phyloP scores from a whole-genome alignment of 2,113 vertebrate species.

The Macrotis lagotis region DNA sequence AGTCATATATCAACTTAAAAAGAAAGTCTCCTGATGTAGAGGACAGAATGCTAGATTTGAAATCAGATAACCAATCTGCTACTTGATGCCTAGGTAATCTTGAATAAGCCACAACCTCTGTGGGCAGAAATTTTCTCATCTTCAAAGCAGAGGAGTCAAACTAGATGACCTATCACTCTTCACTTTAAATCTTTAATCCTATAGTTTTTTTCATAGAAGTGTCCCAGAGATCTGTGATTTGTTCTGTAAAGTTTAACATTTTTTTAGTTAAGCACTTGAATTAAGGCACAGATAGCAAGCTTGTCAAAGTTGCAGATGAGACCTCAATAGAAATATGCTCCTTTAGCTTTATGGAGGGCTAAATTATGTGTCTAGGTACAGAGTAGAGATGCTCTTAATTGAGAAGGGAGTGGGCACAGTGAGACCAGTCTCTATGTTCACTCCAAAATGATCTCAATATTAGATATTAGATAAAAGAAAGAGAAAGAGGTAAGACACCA shows the following conservation, averaged over 20 bases:
- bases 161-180: no score
- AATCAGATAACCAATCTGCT: background rate
- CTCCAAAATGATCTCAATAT: background rate
- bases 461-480: background rate
- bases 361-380: background rate
- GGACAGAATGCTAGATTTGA: background rate
- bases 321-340: background rate
- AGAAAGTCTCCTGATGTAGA: background rate
- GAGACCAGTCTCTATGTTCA: background rate
- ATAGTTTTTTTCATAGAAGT: background rate
- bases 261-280: background rate
- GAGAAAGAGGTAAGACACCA: background rate
- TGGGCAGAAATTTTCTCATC: background rate
- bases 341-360: background rate
- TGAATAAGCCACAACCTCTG: background rate
- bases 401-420: background rate
- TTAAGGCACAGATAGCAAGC: background rate
- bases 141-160: background rate
- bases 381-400: background rate
- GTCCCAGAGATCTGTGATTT: background rate
- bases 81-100: background rate
- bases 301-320: background rate
- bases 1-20: background rate
- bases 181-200: background rate
- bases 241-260: no score